Evolutionary conservation across 2,113 vertebrate species (phyloP), one percentile per base, ranked within the genome.

Genomic region (Ochotona curzoniae): DNA sequence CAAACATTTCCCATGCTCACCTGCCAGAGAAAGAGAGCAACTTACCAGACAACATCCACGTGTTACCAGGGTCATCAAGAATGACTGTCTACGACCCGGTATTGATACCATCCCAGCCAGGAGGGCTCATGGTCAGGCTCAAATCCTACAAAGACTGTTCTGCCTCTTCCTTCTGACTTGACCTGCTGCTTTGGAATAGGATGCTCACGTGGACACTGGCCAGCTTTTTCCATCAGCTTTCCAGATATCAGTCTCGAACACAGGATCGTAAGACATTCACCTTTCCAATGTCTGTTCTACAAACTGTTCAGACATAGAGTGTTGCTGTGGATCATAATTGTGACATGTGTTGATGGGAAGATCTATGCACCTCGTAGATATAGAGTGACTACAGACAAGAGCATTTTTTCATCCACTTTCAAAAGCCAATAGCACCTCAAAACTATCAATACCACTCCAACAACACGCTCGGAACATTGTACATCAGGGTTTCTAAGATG

Each of bases 161-260:
- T 17, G 7, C 13, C 12, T 78, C 38, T 66, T 71, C 20, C 15
- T 54, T 76, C 75, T n/a, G 67, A 85, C 2, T 17, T 47, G 28
- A 30, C 44, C 12, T 21, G n/a, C 28, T 7, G n/a, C 25, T 61
- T 54, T 79, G 32, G 44, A 73, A 47, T 44, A 13, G 21, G 61
- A 67, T 2, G 8, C 23, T 54, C 61, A 66, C 0, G 1, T 57
- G 21, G 30, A 10, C 4, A 2, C 20, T 10, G 20, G 5, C 20
- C 49, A 26, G 28, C 8, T 63, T 35, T 64, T 61, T 21, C 66
- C 12, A 11, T 3, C 2, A 0, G n/a, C 25, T 88, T 51, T 57
- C 21, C 0, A 0, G 20, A 12, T 3, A 60, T 70, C 3, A 86
- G 9, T 18, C 35, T 92, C 70, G 70, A 84, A 67, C 12, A 23